Evolutionary conservation across 1,140 invertebrate species (phyloP).

Genomic region (Caerostris extrusa): DNA sequence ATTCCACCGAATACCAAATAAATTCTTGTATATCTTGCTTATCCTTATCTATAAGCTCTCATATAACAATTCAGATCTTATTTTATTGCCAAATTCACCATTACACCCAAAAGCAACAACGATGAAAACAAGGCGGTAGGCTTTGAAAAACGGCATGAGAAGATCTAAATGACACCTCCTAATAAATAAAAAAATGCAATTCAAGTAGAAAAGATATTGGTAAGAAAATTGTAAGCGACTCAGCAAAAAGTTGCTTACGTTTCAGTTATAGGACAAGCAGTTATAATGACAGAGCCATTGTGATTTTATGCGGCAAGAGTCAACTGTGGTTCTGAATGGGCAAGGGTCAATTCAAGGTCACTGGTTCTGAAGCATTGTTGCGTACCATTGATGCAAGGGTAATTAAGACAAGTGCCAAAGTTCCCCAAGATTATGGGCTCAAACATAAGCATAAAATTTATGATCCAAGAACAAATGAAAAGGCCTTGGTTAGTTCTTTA

Average conservation of each 20-base stretch:
- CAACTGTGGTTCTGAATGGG: slow-evolving; percentile 11
- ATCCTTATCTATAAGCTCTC: slow-evolving; percentile 30
- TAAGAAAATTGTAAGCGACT: slow-evolving; percentile 58
- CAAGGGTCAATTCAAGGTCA: background rate
- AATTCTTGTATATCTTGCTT: background rate
- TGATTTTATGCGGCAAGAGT: slow-evolving; percentile 22
- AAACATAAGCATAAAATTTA: slow-evolving; percentile 10
- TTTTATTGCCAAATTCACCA: slow-evolving; percentile 33
- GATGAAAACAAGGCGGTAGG: background rate
- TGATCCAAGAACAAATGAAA: background rate
- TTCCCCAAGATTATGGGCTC: background rate
- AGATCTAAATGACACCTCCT: slow-evolving; percentile 55
- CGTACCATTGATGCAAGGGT: background rate
- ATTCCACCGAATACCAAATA: background rate
- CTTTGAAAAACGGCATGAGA: slow-evolving; percentile 49
- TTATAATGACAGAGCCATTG: slow-evolving; percentile 65
- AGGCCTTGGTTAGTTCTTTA: background rate
- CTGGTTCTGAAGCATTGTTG: background rate
- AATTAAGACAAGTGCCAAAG: slow-evolving; percentile 40
- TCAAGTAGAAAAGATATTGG: slow-evolving; percentile 48
- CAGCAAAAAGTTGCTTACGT: slow-evolving; percentile 70
- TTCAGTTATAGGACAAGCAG: slow-evolving; percentile 17
- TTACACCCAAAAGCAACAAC: background rate
- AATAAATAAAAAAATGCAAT: slow-evolving; percentile 48
- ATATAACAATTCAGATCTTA: slow-evolving; percentile 27